phyloP scores from a whole-genome alignment of 2,797 vertebrate species.

The Lagorchestes hirsutus region DNA sequence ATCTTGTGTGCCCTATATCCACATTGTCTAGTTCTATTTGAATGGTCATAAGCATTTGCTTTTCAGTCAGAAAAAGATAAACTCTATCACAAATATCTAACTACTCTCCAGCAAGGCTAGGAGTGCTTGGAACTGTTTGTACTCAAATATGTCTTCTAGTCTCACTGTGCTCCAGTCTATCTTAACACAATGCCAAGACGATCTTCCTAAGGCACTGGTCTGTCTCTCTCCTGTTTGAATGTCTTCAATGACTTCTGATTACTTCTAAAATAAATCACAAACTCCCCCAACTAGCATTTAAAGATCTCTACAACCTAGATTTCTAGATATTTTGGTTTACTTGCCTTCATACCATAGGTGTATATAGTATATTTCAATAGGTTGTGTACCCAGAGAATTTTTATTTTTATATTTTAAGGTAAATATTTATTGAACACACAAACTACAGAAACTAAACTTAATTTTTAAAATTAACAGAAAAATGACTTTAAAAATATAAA shows the following conservation, averaged over 20 bases:
- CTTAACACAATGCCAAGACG: not conserved
- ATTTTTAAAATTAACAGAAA: not conserved
- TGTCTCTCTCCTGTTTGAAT: not conserved
- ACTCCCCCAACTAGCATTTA: not conserved
- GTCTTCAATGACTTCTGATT: not conserved
- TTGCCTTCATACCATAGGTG: not conserved
- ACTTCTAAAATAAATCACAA: not conserved
- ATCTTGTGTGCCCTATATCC: constrained; percentile 3
- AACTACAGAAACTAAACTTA: not conserved
- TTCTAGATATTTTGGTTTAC: not conserved
- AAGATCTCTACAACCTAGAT: not conserved
- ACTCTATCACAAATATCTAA: constrained; percentile 25
- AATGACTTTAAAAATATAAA: not conserved
- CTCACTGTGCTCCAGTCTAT: not conserved
- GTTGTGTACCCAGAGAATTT: not conserved
- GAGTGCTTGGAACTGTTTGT: not conserved
- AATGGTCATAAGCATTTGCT: constrained; percentile 15
- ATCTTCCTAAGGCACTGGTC: not conserved
- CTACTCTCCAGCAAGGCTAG: constrained; percentile 46
- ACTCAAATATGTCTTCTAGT: not conserved
- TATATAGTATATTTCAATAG: not conserved
- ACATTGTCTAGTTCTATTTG: constrained; percentile 1
- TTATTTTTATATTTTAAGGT: not conserved
- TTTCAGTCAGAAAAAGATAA: constrained; percentile 22
- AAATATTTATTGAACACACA: not conserved